phyloP scores from a whole-genome alignment of 35 echinoderm and acorn worm species.

The Lytechinus variegatus region DNA sequence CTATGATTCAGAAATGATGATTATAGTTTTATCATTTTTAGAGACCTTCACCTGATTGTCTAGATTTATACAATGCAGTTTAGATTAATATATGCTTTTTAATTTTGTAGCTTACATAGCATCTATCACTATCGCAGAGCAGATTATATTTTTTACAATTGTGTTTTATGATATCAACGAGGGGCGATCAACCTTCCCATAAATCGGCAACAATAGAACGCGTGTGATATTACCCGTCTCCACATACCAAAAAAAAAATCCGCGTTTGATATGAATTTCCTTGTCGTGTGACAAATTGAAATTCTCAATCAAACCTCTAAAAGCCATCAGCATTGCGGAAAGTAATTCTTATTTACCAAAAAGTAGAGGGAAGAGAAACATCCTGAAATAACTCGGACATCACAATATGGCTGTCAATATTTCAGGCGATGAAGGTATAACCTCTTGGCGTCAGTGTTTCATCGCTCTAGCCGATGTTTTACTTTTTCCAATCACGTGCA shows the following conservation, averaged over 20 bases:
- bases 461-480: background rate
- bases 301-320: background rate
- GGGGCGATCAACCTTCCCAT: background rate
- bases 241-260: background rate
- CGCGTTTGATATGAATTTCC: slow-evolving; percentile 1
- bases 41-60: background rate
- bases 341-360: background rate
- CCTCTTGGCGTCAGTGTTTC: background rate
- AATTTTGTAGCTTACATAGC: background rate
- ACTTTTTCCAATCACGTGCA: background rate
- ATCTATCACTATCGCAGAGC: background rate
- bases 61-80: background rate
- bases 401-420: slow-evolving; percentile 4
- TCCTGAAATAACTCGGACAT: slow-evolving; percentile 3
- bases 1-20: background rate
- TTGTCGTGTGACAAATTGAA: background rate
- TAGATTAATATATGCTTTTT: background rate
- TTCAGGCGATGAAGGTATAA: background rate
- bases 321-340: background rate
- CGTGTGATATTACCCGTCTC: background rate
- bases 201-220: background rate
- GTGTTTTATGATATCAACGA: background rate
- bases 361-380: background rate
- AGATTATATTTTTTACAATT: background rate
- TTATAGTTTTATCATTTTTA: background rate